A percentile compares a stretch with the other conserved stretches of the same genome.
Conservation (phyloP, 2,888 invertebrate species). For the Ecdyonurus torrentis region DNA sequence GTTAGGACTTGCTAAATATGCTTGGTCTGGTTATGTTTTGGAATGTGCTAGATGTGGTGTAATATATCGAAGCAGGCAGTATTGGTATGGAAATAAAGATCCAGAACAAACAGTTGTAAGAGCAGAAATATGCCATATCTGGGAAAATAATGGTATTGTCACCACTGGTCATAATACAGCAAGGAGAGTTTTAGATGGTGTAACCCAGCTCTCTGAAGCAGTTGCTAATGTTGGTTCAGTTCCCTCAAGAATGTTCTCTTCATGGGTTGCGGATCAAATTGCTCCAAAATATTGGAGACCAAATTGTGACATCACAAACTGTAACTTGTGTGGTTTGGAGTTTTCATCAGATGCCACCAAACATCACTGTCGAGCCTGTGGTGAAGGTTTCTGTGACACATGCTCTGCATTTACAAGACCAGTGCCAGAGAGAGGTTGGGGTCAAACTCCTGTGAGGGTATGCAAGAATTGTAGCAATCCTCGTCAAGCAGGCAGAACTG, state of each 20-base stretch:
- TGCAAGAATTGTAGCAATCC: constrained; percentile 41
- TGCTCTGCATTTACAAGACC: constrained; percentile 49
- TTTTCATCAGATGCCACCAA: constrained; percentile 40
- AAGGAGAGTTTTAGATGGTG: constrained; percentile 44
- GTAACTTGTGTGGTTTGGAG: constrained; percentile 41
- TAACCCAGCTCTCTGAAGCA: constrained; percentile 42
- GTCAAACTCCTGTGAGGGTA: constrained; percentile 44
- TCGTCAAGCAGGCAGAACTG: background rate
- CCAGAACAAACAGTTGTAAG: constrained; percentile 50
- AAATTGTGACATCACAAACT: constrained; percentile 55
- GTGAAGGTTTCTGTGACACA: constrained; percentile 57
- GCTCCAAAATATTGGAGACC: constrained; percentile 68
- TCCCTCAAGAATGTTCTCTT: constrained; percentile 47
- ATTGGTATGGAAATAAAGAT: constrained; percentile 64
- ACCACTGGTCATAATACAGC: constrained; percentile 34
- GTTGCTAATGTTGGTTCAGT: constrained; percentile 47
- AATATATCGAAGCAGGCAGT: constrained; percentile 53
- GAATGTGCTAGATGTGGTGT: constrained; percentile 60
- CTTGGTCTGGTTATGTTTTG: constrained; percentile 35
- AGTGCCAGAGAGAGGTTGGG: constrained; percentile 57
- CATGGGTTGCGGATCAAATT: constrained; percentile 61
- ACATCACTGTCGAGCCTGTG: constrained; percentile 63
- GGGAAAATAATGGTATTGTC: constrained; percentile 32
- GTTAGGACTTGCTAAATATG: constrained; percentile 50
- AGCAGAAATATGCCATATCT: constrained; percentile 48